Base-by-base conservation (phyloP, 2,797 vertebrate genomes). In the Austrolebias charrua region DNA sequence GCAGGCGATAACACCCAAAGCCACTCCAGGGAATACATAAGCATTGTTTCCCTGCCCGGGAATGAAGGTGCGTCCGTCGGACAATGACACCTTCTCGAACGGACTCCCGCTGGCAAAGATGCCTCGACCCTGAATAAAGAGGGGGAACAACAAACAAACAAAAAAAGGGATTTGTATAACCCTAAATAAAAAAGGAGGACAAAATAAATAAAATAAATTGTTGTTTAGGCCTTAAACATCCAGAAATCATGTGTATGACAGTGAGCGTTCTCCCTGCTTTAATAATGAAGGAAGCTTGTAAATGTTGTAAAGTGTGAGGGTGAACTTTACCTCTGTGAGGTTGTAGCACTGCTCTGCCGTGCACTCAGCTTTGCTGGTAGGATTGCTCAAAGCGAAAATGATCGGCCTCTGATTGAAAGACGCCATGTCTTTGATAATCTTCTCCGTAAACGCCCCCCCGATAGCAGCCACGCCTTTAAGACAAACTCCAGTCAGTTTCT, bases 31-130 rank as follows among this genome's bases (percentile, higher is more conserved):
- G 79, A 99, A 99, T 63, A 99, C 93, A 0, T 99, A 99, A 60
- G 97, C 95, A 0, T 99, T 99, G 92, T 99, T 99, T 64, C 97
- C 98, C 84, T 99, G 98, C 4, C 97, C 98, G 0, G 97, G 98
- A 86, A 92, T 92, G 91, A 99, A 98, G 74, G 92, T 94, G 79
- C 94, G 95, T 42, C 96, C 96, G 0, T 89, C 92, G 20, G 94
- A 81, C 73, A 99, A 92, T 1, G 95, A 96, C 35, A 99, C 97
- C 60, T 94, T 96, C 28, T 92, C 52, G 64, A 99, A 99, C 0
- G 97, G 98, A 84, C 97, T 99, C 55, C 97, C 97, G 0, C 97
- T 98, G 16, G 97, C 97, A 78, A 99, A 99, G 81, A 99, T 95
- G 9, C 93, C 96, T 44, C 94, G 93, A 29, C 96, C 96, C 97